Percentiles rank a stretch among this genome's conserved stretches.
phyloP scores from a whole-genome alignment of 2,113 vertebrate genomes.

The Oryzias javanicus region DNA sequence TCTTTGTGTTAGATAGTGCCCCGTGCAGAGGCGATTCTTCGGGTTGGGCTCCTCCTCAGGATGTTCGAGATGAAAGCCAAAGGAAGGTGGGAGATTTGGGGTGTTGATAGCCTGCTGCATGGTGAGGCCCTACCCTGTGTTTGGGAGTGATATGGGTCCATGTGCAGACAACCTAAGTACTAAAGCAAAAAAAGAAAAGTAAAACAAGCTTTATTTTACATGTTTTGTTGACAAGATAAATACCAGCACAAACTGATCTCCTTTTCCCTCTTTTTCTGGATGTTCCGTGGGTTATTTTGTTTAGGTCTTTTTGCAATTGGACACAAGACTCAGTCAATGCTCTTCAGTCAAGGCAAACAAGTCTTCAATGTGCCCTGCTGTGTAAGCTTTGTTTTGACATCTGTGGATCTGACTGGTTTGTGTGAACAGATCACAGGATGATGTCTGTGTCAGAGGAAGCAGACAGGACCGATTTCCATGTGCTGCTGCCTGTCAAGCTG shows the following conservation, averaged over 20 bases:
- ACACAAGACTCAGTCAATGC: conserved; percentile 12
- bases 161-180: conserved; percentile 73
- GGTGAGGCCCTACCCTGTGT: conserved; percentile 52
- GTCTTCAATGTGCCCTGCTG: background rate
- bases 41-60: conserved; percentile 42
- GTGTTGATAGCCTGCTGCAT: conserved; percentile 36
- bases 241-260: conserved; percentile 59
- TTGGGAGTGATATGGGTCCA: conserved; percentile 68
- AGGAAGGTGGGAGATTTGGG: conserved; percentile 18
- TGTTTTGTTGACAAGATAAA: conserved; percentile 61
- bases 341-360: conserved; percentile 21
- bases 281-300: conserved; percentile 67
- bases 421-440: conserved; percentile 22
- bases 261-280: conserved; percentile 38
- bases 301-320: conserved; percentile 53
- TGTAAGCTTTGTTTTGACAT: conserved; percentile 13
- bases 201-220: conserved; percentile 42
- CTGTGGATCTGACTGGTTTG: conserved; percentile 37
- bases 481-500: conserved; percentile 74
- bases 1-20: conserved; percentile 79
- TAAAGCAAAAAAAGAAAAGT: conserved; percentile 32
- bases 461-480: conserved; percentile 87
- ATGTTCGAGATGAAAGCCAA: conserved; percentile 26
- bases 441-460: conserved; percentile 84
- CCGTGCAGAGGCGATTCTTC: conserved; percentile 69